Evolutionary conservation across 2,113 vertebrate genomes (phyloP).

Genomic region (Lophius piscatorius): DNA sequence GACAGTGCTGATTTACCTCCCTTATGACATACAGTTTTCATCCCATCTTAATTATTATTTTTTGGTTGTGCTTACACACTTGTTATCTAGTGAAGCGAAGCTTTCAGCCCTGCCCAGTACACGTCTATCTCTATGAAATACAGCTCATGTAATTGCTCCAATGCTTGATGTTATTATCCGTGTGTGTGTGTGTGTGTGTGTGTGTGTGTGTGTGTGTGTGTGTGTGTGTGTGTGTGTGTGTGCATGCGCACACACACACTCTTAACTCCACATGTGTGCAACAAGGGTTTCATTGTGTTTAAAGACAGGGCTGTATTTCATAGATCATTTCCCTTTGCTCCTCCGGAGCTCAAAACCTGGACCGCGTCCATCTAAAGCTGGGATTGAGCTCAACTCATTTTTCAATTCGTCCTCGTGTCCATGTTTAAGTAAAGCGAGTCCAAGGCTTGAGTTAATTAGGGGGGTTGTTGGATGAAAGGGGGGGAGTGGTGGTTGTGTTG

Average conservation of each 20-base stretch:
- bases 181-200: constrained; percentile 20
- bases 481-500: constrained; percentile 1
- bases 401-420: constrained; percentile 65
- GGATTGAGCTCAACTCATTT: constrained; percentile 75
- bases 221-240: constrained; percentile 15
- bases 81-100: constrained; percentile 38
- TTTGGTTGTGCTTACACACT: constrained; percentile 19
- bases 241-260: constrained; percentile 20
- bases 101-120: constrained; percentile 1
- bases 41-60: constrained; percentile 26
- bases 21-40: constrained; percentile 43
- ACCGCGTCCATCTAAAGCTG: constrained; percentile 51
- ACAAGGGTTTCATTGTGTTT: constrained; percentile 48
- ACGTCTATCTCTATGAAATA: too few relatives aligned
- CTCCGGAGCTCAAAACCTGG: constrained; percentile 29
- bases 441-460: constrained; percentile 59
- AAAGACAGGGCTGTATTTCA: constrained; percentile 57
- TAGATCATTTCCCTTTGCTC: constrained; percentile 58
- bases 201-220: constrained; percentile 15
- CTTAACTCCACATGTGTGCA: constrained; percentile 38
- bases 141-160: too few relatives aligned
- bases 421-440: constrained; percentile 76
- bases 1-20: constrained; percentile 52
- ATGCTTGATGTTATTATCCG: too few relatives aligned
- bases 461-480: constrained; percentile 39